phyloP scores from a whole-genome alignment of 2,797 vertebrate genomes.

The Sebastes flavidus region DNA sequence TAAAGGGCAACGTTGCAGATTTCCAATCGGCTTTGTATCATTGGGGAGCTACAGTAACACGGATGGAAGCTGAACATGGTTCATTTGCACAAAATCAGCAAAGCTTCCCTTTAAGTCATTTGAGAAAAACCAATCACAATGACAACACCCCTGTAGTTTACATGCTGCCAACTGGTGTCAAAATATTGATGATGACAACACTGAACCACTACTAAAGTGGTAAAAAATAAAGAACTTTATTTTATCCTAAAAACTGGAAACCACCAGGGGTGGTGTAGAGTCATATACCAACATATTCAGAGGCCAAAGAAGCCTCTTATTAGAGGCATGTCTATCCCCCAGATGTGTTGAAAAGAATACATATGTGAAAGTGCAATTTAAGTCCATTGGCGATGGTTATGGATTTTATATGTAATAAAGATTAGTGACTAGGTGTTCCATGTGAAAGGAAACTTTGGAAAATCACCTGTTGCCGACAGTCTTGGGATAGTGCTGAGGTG shows the following conservation, averaged over 20 bases:
- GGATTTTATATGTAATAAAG: background rate
- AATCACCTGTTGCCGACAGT: slow-evolving; percentile 96
- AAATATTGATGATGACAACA: background rate
- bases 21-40: background rate
- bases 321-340: background rate
- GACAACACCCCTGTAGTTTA: background rate
- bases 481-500: slow-evolving; percentile 99
- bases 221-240: background rate
- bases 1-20: background rate
- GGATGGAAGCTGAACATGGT: background rate
- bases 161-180: background rate
- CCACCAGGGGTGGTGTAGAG: background rate
- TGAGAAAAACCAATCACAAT: background rate
- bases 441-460: background rate
- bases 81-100: background rate
- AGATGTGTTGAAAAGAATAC: background rate
- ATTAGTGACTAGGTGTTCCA: background rate
- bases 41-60: background rate
- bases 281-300: background rate
- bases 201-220: background rate
- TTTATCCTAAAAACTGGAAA: background rate
- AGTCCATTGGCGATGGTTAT: background rate
- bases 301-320: background rate
- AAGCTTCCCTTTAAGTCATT: background rate
- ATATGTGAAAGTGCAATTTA: background rate